phyloP scores from a whole-genome alignment of 2,797 vertebrate species.

The Lagothrix lagotricha region DNA sequence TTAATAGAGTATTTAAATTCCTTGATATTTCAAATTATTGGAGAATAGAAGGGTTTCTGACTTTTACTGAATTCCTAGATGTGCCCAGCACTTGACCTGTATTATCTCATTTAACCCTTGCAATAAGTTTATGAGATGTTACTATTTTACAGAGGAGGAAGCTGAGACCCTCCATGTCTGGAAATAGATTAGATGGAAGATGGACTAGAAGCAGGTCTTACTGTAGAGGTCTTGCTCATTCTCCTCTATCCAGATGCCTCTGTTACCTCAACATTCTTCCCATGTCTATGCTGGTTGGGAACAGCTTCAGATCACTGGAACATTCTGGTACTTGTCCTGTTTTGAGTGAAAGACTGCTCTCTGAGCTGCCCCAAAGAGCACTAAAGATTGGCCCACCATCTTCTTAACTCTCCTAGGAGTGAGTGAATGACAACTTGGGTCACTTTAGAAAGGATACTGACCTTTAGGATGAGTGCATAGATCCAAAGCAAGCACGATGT shows the following conservation, averaged over 20 bases:
- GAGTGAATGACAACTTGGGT: background rate
- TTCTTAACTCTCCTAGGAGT: background rate
- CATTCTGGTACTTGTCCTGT: background rate
- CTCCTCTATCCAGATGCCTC: background rate
- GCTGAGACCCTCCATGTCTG: background rate
- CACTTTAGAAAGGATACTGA: background rate
- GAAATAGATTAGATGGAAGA: background rate
- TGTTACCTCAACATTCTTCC: background rate
- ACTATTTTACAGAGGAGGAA: background rate
- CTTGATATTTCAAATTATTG: slow-evolving; percentile 1
- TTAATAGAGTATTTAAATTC: background rate
- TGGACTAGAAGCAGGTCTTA: background rate
- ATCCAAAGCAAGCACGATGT: background rate
- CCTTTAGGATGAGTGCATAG: background rate
- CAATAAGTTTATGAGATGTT: background rate
- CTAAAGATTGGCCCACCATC: background rate
- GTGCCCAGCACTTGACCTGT: background rate
- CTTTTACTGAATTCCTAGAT: background rate
- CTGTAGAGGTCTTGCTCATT: background rate
- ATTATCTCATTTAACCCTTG: background rate
- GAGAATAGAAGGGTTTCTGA: background rate
- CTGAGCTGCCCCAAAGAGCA: background rate
- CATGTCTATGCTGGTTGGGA: background rate
- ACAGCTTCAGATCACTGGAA: background rate
- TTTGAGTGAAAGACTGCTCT: background rate